A percentile compares a stretch with the other conserved stretches of the same genome.
Evolutionary conservation across 2,113 vertebrate species (phyloP).

Genomic region (Egretta garzetta): DNA sequence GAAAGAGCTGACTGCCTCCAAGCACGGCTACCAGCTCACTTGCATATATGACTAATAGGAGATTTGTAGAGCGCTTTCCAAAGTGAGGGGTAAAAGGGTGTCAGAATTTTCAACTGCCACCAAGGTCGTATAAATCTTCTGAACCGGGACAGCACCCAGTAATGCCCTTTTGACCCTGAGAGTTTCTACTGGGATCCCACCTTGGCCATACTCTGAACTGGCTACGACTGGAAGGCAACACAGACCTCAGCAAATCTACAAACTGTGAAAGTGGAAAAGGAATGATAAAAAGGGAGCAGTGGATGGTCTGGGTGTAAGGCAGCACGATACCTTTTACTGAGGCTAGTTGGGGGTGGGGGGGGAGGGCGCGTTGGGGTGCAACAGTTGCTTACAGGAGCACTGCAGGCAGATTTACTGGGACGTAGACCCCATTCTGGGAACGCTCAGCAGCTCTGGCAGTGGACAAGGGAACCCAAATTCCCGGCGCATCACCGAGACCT

Average conservation of each 20-base stretch:
- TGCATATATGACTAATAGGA: fast-evolving
- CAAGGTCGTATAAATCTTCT: neutral
- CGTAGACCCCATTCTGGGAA: neutral
- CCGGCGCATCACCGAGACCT: neutral
- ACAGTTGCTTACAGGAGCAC: neutral
- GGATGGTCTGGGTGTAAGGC: neutral
- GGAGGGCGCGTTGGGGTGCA: neutral
- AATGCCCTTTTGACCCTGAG: neutral
- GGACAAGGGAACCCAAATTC: neutral
- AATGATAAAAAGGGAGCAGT: neutral
- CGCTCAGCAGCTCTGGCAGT: neutral
- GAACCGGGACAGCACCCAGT: neutral
- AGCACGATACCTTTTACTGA: neutral
- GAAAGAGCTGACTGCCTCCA: neutral
- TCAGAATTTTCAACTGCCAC: neutral
- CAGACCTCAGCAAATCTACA: neutral
- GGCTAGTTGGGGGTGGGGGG: too few species aligned
- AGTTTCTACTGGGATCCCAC: neutral
- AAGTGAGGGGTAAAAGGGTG: neutral
- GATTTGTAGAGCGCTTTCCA: neutral
- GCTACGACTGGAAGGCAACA: neutral
- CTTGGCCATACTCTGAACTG: neutral
- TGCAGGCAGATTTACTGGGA: neutral
- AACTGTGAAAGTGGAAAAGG: neutral
- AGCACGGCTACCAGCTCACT: neutral